Percentiles rank a stretch among this genome's conserved stretches.
Conservation (phyloP, 2,113 vertebrate genomes). For the Pangasianodon gigas region DNA sequence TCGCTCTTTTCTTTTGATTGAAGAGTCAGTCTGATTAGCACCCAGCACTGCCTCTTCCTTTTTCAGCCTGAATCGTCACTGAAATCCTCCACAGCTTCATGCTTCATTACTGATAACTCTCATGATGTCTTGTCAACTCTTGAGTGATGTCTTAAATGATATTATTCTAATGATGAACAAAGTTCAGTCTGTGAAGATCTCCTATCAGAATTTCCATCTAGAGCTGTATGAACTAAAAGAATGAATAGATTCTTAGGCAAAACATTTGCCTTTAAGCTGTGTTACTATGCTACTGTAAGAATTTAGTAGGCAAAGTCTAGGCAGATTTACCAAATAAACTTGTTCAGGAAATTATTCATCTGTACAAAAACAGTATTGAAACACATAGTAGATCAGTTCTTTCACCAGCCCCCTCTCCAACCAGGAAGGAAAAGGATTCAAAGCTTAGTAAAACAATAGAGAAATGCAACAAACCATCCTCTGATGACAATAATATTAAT, state of each 20-base stretch:
- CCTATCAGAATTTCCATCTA: neutral
- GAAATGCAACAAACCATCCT: constrained; percentile 1
- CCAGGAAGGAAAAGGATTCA: constrained; percentile 34
- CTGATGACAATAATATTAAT: constrained; percentile 27
- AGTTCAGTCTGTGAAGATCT: neutral
- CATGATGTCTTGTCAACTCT: neutral
- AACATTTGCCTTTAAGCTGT: neutral
- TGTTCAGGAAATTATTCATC: constrained; percentile 13
- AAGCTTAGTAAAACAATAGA: constrained; percentile 17
- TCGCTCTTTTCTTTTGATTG: constrained; percentile 62
- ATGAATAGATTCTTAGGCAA: neutral
- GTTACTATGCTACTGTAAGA: neutral
- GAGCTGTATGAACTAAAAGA: neutral
- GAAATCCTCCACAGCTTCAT: constrained; percentile 26
- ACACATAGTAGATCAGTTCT: constrained; percentile 5
- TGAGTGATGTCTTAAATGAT: neutral
- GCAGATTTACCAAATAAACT: neutral
- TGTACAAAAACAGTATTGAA: neutral
- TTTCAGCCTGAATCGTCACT: neutral
- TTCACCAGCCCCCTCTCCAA: neutral
- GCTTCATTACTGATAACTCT: neutral
- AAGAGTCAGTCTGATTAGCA: constrained; percentile 64
- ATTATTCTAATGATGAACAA: neutral
- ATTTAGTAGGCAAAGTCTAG: neutral
- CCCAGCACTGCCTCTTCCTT: constrained; percentile 26